Percentiles rank a stretch among this genome's conserved stretches.
phyloP scores from a whole-genome alignment of 2,888 invertebrate genomes.

The Crioceris asparagi region DNA sequence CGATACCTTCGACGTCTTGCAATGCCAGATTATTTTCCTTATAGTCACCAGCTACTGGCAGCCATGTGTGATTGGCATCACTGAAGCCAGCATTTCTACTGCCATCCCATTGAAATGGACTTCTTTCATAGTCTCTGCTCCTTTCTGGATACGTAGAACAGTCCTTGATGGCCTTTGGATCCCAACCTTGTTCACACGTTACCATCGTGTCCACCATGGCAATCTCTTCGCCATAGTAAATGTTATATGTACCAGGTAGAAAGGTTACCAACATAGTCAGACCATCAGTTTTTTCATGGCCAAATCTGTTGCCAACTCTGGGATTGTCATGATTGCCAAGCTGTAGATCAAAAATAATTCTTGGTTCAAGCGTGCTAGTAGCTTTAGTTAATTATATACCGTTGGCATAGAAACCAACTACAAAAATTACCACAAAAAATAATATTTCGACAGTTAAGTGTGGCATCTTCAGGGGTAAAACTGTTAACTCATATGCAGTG shows the following conservation, averaged over 20 bases:
- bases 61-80: slow-evolving; percentile 47
- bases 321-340: slow-evolving; percentile 71
- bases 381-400: too few relatives aligned
- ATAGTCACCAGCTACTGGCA: slow-evolving; percentile 56
- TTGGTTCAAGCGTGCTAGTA: slow-evolving; percentile 67
- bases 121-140: slow-evolving; percentile 64
- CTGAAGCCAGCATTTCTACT: slow-evolving; percentile 48
- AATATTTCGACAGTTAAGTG: too few relatives aligned
- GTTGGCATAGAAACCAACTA: too few relatives aligned
- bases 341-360: too few relatives aligned
- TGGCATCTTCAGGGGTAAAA: too few relatives aligned
- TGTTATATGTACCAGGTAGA: slow-evolving; percentile 74
- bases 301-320: slow-evolving; percentile 60
- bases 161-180: slow-evolving; percentile 42
- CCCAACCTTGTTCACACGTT: slow-evolving; percentile 40
- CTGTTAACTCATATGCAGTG: too few relatives aligned
- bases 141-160: slow-evolving; percentile 38
- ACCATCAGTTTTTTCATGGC: slow-evolving; percentile 59
- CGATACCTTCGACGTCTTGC: slow-evolving; percentile 35
- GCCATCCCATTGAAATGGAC: slow-evolving; percentile 71
- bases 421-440: too few relatives aligned
- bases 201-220: slow-evolving; percentile 53
- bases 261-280: slow-evolving; percentile 72
- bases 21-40: slow-evolving; percentile 45
- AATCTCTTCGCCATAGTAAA: slow-evolving; percentile 81